Percentiles rank a stretch among this genome's conserved stretches.
Evolutionary conservation across 2,888 invertebrate genomes (phyloP).

Genomic region (Choreutis nemorana): DNA sequence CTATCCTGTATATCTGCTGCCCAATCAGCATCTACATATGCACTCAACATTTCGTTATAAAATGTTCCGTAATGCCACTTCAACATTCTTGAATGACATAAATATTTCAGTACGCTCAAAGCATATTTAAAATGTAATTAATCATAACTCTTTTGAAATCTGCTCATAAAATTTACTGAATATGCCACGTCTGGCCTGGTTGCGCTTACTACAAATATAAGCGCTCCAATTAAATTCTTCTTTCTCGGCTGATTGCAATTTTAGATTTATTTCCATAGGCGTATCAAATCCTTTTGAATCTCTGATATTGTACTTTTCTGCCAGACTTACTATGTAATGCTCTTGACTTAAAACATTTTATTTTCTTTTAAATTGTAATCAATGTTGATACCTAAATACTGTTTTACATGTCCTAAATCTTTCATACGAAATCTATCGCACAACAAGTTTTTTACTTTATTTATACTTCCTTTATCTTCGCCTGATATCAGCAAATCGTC

Average conservation of each 20-base stretch:
- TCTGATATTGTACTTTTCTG: conserved; percentile 3
- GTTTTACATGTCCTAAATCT: conserved; percentile 2
- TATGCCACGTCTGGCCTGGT: conserved; percentile 2
- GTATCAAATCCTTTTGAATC: conserved; percentile 4
- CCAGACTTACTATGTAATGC: conserved; percentile 2
- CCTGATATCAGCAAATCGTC: not conserved
- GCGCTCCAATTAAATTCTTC: conserved; percentile 2
- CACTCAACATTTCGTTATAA: not conserved
- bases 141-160: conserved; percentile 2
- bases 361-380: conserved; percentile 1
- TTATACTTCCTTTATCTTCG: not conserved
- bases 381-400: conserved; percentile 4
- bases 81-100: not conserved
- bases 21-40: conserved; percentile 5
- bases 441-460: conserved; percentile 1
- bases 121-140: conserved; percentile 3
- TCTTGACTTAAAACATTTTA: conserved; percentile 4
- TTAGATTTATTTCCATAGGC: conserved; percentile 4
- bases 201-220: conserved; percentile 2
- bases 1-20: conserved; percentile 3
- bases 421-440: conserved; percentile 3
- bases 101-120: conserved; percentile 3
- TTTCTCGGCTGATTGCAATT: conserved; percentile 1
- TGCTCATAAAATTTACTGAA: conserved; percentile 3
- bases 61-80: not conserved